These are phyloP conservation scores for Gnathonemus echidnorhynchus DNA, from an alignment of 2,113 vertebrate species.

Conservation along the genomic window DNA sequence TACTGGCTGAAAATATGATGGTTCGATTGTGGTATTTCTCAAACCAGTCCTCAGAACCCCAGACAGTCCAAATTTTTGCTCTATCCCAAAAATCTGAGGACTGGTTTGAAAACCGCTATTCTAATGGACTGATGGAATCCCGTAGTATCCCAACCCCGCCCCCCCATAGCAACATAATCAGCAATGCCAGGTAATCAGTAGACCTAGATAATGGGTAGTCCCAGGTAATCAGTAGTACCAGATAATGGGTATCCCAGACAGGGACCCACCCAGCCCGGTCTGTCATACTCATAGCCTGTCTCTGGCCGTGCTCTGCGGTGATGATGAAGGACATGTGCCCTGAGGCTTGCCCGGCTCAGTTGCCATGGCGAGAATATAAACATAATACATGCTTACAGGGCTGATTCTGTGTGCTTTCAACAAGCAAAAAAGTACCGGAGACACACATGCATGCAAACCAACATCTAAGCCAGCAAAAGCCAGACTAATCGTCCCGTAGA, in stretches of 20 bases:
- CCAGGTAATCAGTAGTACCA: too few species aligned
- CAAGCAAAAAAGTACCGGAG: background rate
- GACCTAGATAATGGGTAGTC: background rate
- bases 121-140: background rate
- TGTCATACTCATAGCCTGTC: background rate
- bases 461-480: background rate
- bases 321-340: background rate
- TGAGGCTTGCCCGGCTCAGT: background rate
- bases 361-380: background rate
- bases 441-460: background rate
- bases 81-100: background rate
- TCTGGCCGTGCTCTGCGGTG: background rate
- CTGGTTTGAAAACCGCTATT: background rate
- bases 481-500: background rate
- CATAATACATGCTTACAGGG: background rate
- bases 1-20: background rate
- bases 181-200: background rate
- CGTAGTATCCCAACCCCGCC: background rate
- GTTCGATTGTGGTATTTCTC: background rate
- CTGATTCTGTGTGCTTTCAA: background rate
- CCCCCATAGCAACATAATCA: background rate
- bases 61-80: background rate
- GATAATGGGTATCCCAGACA: too few species aligned
- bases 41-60: background rate
- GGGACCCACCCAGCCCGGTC: background rate